Evolutionary conservation across 2,888 invertebrate genomes (phyloP), one percentile per base, ranked within the genome.

Genomic region (Drosophila algonquin): DNA sequence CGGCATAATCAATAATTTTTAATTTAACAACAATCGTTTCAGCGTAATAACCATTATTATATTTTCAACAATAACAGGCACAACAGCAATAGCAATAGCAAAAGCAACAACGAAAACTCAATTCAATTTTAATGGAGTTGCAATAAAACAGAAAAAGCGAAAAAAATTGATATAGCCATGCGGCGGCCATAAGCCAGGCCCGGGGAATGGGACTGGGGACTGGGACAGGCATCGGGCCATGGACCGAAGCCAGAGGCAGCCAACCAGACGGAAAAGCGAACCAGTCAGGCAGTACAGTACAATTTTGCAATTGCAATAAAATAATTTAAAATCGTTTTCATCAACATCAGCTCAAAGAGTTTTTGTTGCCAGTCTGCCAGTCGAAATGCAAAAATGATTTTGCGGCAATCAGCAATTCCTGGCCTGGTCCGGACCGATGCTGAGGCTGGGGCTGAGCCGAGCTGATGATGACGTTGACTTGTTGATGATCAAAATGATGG

Each of bases 261-360:
- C 65, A 58, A 63, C 55, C 54, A 64, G 53, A 63, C 73, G 68
- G 45, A 56, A 59, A 61, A 40, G 47, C 53, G 30, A 58, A 63
- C 68, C 79, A 77, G 73, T 61, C 76, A 59, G 73, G 65, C 79
- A 81, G 75, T 81, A 83, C 70, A 75, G 75, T 81, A 83, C 70
- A 75, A 81, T 81, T 83, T 87, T 85, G 83, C 84, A 85, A 85
- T 85, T 83, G 83, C 80, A 83, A 85, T 85, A 84, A 90, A 89
- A 87, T 88, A 90, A 90, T 90, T 90, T 90, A 89, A 90, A 90
- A 89, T 90, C 90, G 90, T 90, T 88, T 90, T 90, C 90, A 90
- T 90, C 90, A 90, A 85, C 88, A 82, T 75, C 83, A 78, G 69
- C 76, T 82, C 77, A 88, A 91, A 81, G 84, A 82, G 82, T 77